Conservation (phyloP, 2,888 invertebrate genomes). For the Melinaea marsaeus region DNA sequence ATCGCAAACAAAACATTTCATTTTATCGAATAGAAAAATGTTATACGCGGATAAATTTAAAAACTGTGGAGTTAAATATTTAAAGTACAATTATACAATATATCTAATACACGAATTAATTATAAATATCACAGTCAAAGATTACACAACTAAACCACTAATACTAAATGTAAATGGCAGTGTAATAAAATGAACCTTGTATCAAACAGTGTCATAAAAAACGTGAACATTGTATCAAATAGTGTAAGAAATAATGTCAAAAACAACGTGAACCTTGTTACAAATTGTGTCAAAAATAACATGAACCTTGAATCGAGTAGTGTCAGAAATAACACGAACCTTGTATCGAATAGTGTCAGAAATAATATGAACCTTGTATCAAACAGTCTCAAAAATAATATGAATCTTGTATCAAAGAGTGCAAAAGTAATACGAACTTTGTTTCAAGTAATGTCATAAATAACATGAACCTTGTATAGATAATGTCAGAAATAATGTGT, state of each 20-base stretch:
- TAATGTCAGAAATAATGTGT: conserved; percentile 36
- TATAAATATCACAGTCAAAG: conserved; percentile 78
- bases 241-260: conserved; percentile 2
- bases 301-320: conserved; percentile 17
- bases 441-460: conserved; percentile 22
- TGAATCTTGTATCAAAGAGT: conserved; percentile 16
- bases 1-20: conserved; percentile 43
- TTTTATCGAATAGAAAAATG: conserved; percentile 28
- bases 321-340: conserved; percentile 36
- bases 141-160: conserved; percentile 70
- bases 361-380: conserved; percentile 28
- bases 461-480: conserved; percentile 22
- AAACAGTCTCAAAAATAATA: conserved; percentile 26
- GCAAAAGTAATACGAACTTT: conserved; percentile 27
- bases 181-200: conserved; percentile 41
- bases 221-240: conserved; percentile 15
- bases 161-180: conserved; percentile 69
- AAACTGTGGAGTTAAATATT: conserved; percentile 35
- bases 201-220: conserved; percentile 7
- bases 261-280: too few relatives aligned
- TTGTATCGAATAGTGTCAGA: conserved; percentile 31
- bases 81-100: conserved; percentile 6
- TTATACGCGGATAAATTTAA: conserved; percentile 38
- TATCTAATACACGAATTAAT: conserved; percentile 71
- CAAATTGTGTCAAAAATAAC: conserved; percentile 21